These are phyloP conservation scores for Hedychridium roseum DNA, from an alignment of 2,888 invertebrate genomes.

Conservation along the genomic window DNA sequence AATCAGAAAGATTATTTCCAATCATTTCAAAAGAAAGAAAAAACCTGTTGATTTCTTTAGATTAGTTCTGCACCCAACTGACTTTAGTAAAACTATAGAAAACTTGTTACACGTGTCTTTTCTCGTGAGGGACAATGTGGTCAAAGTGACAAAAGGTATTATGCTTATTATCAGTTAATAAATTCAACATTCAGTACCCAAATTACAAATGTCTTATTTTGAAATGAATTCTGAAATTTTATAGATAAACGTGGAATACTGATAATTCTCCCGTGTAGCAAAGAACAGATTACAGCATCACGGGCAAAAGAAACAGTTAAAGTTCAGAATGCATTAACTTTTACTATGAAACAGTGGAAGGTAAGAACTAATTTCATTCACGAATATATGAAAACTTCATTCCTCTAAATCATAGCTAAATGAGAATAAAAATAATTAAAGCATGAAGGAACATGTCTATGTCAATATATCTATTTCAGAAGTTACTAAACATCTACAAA, in stretches of 20 bases:
- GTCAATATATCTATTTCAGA: slow-evolving; percentile 37
- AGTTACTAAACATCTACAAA: slow-evolving; percentile 36
- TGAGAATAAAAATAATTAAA: not conserved
- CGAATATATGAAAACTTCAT: not conserved
- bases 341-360: slow-evolving; percentile 69
- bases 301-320: slow-evolving; percentile 54
- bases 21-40: slow-evolving; percentile 60
- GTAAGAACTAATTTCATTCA: slow-evolving; percentile 58
- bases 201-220: not conserved
- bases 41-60: slow-evolving; percentile 69
- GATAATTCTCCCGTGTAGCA: slow-evolving; percentile 48
- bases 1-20: slow-evolving; percentile 64
- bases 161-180: slow-evolving; percentile 3
- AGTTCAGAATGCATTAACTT: slow-evolving; percentile 68
- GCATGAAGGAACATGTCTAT: not conserved
- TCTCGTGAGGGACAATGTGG: slow-evolving; percentile 68
- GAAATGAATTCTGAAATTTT: slow-evolving; percentile 3
- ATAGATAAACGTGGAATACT: slow-evolving; percentile 42
- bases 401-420: not conserved
- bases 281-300: slow-evolving; percentile 43
- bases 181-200: not conserved
- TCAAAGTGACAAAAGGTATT: slow-evolving; percentile 66
- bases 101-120: slow-evolving; percentile 74
- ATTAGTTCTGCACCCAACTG: slow-evolving; percentile 68
- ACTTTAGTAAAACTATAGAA: slow-evolving; percentile 71